These are phyloP conservation scores for Eledona agricola DNA, from an alignment of 2,888 invertebrate genomes.

Conservation along the genomic window DNA sequence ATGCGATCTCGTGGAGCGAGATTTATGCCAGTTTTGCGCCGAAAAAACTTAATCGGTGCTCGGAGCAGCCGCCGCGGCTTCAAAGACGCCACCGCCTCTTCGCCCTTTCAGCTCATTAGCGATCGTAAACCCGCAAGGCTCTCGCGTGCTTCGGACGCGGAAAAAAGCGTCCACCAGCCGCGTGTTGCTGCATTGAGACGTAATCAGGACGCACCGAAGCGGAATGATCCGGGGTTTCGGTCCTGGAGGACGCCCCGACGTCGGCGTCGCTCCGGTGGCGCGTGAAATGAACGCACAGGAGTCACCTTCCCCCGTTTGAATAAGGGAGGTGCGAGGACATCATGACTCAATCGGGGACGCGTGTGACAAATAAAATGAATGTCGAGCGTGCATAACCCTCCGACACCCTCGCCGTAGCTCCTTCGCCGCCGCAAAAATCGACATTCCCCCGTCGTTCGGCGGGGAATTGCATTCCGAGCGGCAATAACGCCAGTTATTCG, in stretches of 20 bases:
- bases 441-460: conserved; percentile 1
- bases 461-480: conserved; percentile 22
- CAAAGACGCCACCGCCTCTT: too few species aligned
- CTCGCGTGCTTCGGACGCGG: too few species aligned
- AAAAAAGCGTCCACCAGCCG: too few species aligned
- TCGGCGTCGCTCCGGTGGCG: conserved; percentile 51
- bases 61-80: too few species aligned
- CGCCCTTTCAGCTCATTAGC: too few species aligned
- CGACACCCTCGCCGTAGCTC: conserved; percentile 2
- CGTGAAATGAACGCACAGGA: conserved; percentile 54
- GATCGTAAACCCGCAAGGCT: too few species aligned
- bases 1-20: too few species aligned
- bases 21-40: too few species aligned
- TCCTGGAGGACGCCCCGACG: conserved; percentile 43
- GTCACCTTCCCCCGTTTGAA: conserved; percentile 36
- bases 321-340: neutral
- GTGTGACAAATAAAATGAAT: conserved; percentile 8
- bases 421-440: conserved; percentile 4
- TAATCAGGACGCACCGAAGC: conserved; percentile 44
- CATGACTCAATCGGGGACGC: conserved; percentile 3
- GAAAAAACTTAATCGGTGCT: too few species aligned
- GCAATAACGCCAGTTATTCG: conserved; percentile 30
- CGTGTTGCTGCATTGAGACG: conserved; percentile 40
- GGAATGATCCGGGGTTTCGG: conserved; percentile 42
- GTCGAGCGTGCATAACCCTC: conserved; percentile 5